Percentiles rank a stretch among this genome's conserved stretches.
These are phyloP conservation scores for Listronotus bonariensis DNA, from an alignment of 1,140 invertebrate genomes.

Conservation along the genomic window DNA sequence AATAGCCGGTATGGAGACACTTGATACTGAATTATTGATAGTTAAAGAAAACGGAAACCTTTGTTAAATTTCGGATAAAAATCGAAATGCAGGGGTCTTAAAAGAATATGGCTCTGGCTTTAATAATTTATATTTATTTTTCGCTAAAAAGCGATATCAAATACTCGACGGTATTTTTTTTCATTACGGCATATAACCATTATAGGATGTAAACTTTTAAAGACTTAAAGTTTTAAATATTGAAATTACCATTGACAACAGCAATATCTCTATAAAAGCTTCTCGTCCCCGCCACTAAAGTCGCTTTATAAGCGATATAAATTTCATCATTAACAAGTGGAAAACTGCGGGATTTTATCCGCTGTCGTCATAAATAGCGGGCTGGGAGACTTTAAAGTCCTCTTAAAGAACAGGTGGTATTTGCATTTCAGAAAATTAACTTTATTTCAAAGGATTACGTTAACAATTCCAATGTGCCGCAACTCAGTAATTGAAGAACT, in stretches of 20 bases:
- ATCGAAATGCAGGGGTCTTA: no score
- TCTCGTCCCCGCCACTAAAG: not conserved
- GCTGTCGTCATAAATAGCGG: constrained; percentile 16
- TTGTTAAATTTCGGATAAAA: no score
- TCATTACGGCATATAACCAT: no score
- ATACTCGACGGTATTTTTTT: no score
- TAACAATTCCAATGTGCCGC: not conserved
- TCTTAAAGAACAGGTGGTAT: constrained; percentile 16
- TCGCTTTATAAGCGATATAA: constrained; percentile 11
- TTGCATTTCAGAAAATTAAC: constrained; percentile 9
- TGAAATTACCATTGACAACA: not conserved
- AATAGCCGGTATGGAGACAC: no score
- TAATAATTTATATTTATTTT: no score
- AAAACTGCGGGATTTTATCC: constrained; percentile 15
- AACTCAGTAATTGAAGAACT: not conserved
- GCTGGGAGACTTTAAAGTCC: not conserved
- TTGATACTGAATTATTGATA: no score
- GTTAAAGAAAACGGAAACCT: no score
- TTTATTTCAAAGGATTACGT: constrained; percentile 2
- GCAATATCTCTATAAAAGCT: constrained; percentile 8
- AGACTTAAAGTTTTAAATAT: no score
- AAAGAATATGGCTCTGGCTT: no score
- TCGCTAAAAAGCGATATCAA: no score
- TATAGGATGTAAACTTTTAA: no score
- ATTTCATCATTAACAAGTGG: constrained; percentile 17